phyloP scores from a whole-genome alignment of 92 coral and sea anemone genomes.

The Actinernus sp. region DNA sequence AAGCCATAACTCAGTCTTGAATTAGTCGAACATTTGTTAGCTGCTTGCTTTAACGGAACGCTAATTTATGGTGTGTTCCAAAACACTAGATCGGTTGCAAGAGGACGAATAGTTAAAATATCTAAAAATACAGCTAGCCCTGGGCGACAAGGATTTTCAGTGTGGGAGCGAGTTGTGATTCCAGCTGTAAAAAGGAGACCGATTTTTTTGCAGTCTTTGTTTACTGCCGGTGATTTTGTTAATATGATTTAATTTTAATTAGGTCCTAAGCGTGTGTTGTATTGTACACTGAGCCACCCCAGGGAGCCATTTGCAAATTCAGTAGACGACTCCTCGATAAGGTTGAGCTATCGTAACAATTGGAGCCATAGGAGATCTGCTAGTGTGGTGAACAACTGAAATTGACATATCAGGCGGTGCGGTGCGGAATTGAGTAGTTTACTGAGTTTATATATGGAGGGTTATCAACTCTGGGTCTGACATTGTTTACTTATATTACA shows the following conservation, averaged over 20 bases:
- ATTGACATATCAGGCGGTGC: conserved; percentile 22
- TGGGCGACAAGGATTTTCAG: too few relatives aligned
- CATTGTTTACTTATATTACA: conserved; percentile 34
- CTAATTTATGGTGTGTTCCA: too few relatives aligned
- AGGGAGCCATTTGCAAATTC: conserved; percentile 77
- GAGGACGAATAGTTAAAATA: too few relatives aligned
- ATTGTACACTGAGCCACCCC: conserved; percentile 58
- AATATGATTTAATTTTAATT: conserved; percentile 84
- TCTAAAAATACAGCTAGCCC: too few relatives aligned
- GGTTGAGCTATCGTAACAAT: conserved; percentile 50
- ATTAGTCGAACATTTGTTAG: too few relatives aligned
- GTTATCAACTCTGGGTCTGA: conserved; percentile 1
- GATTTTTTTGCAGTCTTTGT: conserved; percentile 23
- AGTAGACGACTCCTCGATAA: conserved; percentile 78
- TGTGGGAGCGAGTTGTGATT: neutral
- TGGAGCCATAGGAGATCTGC: conserved; percentile 70
- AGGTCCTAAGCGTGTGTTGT: conserved; percentile 79
- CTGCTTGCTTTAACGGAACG: too few relatives aligned
- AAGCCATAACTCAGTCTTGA: too few relatives aligned
- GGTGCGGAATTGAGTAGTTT: neutral
- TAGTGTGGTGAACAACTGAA: conserved; percentile 48
- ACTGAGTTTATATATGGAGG: neutral
- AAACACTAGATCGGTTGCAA: too few relatives aligned
- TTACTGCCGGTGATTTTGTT: conserved; percentile 62
- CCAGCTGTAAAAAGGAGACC: neutral